These are phyloP conservation scores for Amblyopsis rosae DNA, from an alignment of 2,113 vertebrate genomes.

Conservation along the genomic window DNA sequence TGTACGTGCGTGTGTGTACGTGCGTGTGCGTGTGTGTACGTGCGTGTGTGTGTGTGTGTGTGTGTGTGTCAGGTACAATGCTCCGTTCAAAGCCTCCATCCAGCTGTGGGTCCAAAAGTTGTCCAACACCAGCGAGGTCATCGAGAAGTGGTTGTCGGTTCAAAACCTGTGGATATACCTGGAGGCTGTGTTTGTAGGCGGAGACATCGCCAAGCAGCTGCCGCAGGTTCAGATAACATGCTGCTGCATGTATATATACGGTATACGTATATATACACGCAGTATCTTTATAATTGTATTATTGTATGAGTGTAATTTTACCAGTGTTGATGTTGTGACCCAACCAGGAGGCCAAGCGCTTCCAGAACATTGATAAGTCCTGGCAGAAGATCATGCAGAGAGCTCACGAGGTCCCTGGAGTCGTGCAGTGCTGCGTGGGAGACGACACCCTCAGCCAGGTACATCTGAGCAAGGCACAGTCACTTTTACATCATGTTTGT, in stretches of 20 bases:
- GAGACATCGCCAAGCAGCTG: conserved; percentile 87
- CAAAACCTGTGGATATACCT: conserved; percentile 90
- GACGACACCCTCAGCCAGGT: conserved; percentile 82
- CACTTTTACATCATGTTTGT: background rate
- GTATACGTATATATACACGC: no score
- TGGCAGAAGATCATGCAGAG: conserved; percentile 86
- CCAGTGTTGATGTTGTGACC: background rate
- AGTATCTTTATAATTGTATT: background rate
- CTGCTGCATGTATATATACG: background rate
- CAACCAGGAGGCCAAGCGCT: conserved; percentile 82
- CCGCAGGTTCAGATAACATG: conserved; percentile 72
- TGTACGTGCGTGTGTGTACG: background rate
- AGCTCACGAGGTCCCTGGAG: conserved; percentile 78
- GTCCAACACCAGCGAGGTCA: conserved; percentile 81
- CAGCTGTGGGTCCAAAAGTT: conserved; percentile 85
- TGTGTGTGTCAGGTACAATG: conserved; percentile 76
- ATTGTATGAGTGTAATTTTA: background rate
- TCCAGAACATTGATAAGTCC: conserved; percentile 85
- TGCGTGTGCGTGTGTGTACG: background rate
- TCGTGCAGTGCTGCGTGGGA: conserved; percentile 83
- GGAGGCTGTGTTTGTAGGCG: conserved; percentile 87
- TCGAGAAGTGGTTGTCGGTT: conserved; percentile 84
- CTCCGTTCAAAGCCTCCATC: conserved; percentile 78
- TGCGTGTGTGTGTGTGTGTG: background rate
- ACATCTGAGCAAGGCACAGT: conserved; percentile 13